These are phyloP conservation scores for Pelochelys cantorii DNA, from an alignment of 2,797 vertebrate genomes.

Conservation along the genomic window DNA sequence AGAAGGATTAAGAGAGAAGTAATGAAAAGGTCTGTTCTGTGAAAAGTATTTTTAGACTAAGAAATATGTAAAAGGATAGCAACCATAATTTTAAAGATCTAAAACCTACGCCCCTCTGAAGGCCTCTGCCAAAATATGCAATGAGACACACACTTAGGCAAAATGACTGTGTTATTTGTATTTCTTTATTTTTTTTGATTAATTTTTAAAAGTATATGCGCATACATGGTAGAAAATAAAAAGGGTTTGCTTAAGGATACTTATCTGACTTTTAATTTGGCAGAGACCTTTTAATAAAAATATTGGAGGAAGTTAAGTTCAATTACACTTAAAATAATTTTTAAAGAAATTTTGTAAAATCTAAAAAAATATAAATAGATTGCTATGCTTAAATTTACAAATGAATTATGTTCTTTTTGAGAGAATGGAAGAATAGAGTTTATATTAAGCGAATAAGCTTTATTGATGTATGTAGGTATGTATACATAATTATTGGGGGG, in stretches of 20 bases:
- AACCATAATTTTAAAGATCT: constrained; percentile 24
- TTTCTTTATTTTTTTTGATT: constrained; percentile 24
- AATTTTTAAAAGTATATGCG: constrained; percentile 21
- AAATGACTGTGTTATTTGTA: constrained; percentile 49
- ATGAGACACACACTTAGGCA: not conserved
- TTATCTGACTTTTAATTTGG: constrained; percentile 38
- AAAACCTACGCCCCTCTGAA: not conserved
- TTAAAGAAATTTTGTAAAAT: constrained; percentile 55
- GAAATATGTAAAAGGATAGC: not conserved
- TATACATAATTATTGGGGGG: constrained; percentile 40
- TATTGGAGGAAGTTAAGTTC: not conserved
- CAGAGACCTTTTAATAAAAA: constrained; percentile 61
- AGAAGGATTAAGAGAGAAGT: constrained; percentile 38
- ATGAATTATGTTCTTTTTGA: constrained; percentile 23
- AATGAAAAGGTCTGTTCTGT: constrained; percentile 57
- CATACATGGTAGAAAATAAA: constrained; percentile 34
- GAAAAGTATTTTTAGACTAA: constrained; percentile 38
- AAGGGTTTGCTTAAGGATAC: constrained; percentile 44
- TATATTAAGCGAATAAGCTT: constrained; percentile 9
- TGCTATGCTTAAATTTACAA: constrained; percentile 39
- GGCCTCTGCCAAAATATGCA: constrained; percentile 46
- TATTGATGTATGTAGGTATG: constrained; percentile 21
- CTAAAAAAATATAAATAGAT: not conserved
- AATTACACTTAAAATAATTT: constrained; percentile 59
- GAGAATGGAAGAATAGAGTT: constrained; percentile 33